Evolutionary conservation across 92 coral and sea anemone genomes (phyloP), one percentile per base, ranked within the genome.

Genomic region (Actinostola sp.): DNA sequence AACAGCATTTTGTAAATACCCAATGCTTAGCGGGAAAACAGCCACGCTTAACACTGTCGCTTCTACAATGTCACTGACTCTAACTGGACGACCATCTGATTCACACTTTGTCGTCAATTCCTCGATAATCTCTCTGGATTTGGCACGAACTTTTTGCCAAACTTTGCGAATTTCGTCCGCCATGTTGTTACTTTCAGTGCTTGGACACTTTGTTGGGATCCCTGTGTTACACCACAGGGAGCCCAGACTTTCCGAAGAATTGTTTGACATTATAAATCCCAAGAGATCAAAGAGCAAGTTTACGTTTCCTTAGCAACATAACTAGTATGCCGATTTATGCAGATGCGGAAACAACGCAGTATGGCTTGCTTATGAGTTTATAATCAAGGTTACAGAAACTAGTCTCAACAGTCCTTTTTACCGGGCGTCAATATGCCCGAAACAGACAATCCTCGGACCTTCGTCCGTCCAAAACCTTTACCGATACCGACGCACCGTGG

Each of bases 401-500:
- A n/a, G n/a, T n/a, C n/a, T n/a, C n/a, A n/a, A n/a, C n/a, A n/a
- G n/a, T n/a, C n/a, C n/a, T n/a, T n/a, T n/a, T n/a, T n/a, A n/a
- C n/a, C n/a, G n/a, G n/a, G n/a, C n/a, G n/a, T 54, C 16, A n/a
- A 16, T 14, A 93, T 91, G 97, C 89, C 98, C 2, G 86, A 92
- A 35, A 73, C 82, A 1, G 98, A 87, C 3, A 89, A 94, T 55
- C 97, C 98, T 15, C 79, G 98, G n/a, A 67, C 88, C 6, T 94
- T 92, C 62, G 49, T 94, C 26, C 86, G 84, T 11, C 82, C 95
- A 16, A 69, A 78, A 13, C 79, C 97, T 15, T 63, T 94, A 16
- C 88, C 98, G 15, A 68, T 82, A 43, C 85, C 91, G 44, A 56
- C 94, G 17, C 95, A 91, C 58, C 89, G 89, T 66, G 98, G 98